phyloP scores from a whole-genome alignment of 64 coral and sea anemone genomes.

The Stichodactyla mertensii region DNA sequence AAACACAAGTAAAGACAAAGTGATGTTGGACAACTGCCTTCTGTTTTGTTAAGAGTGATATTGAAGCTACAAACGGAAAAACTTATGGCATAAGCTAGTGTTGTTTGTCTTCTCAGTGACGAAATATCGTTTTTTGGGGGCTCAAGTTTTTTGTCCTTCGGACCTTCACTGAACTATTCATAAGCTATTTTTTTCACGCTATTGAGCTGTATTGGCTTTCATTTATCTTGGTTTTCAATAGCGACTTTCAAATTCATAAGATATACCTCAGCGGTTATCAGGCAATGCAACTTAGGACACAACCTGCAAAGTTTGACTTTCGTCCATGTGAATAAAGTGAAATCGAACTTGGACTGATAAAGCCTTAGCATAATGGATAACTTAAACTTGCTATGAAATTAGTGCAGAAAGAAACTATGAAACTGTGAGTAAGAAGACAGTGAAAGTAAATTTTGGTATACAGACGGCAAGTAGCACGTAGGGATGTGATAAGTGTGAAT shows the following conservation, averaged over 20 bases:
- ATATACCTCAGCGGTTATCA: neutral
- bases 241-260: no score
- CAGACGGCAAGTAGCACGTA: neutral
- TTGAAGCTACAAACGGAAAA: neutral
- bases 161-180: neutral
- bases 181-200: neutral
- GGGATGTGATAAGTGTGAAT: neutral
- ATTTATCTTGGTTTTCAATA: neutral
- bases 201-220: neutral
- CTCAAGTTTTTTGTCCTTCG: neutral
- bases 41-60: neutral
- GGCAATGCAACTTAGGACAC: neutral
- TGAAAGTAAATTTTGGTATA: neutral
- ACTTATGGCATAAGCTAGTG: neutral
- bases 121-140: neutral
- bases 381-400: neutral
- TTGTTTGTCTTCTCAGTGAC: neutral
- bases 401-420: neutral
- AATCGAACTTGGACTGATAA: neutral
- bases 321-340: neutral
- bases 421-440: neutral
- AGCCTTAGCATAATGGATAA: neutral
- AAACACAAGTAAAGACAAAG: constrained; percentile 3
- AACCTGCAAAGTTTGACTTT: neutral
- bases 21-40: neutral